phyloP scores from a whole-genome alignment of 2,888 invertebrate species.

The Monochamus alternatus region DNA sequence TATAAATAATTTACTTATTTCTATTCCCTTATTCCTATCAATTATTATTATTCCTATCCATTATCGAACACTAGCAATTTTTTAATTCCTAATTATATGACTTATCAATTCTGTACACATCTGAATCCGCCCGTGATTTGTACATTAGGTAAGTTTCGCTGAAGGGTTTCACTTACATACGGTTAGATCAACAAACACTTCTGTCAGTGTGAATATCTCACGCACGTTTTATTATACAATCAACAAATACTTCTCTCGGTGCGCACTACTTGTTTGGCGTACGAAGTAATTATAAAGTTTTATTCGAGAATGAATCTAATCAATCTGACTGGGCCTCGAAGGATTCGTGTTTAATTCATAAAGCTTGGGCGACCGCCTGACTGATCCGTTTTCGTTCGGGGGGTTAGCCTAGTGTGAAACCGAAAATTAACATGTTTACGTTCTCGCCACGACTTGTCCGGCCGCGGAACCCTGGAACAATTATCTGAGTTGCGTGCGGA shows the following conservation, averaged over 20 bases:
- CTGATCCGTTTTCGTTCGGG: slow-evolving; percentile 56
- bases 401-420: slow-evolving; percentile 52
- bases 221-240: background rate
- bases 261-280: background rate
- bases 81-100: too few relatives aligned
- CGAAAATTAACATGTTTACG: slow-evolving; percentile 58
- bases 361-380: slow-evolving; percentile 62
- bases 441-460: slow-evolving; percentile 50
- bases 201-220: too few relatives aligned
- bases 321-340: slow-evolving; percentile 12
- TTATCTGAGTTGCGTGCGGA: slow-evolving; percentile 53
- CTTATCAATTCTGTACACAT: too few relatives aligned
- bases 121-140: too few relatives aligned
- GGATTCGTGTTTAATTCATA: slow-evolving; percentile 62
- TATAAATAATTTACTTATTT: too few relatives aligned
- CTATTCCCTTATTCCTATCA: too few relatives aligned
- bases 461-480: slow-evolving; percentile 48
- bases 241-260: background rate
- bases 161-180: too few relatives aligned
- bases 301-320: background rate
- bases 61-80: too few relatives aligned
- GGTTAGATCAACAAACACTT: too few relatives aligned
- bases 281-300: background rate
- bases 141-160: too few relatives aligned
- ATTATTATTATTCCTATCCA: too few relatives aligned